Conservation (phyloP, 2,113 vertebrate genomes). For the Steatornis caripensis region DNA sequence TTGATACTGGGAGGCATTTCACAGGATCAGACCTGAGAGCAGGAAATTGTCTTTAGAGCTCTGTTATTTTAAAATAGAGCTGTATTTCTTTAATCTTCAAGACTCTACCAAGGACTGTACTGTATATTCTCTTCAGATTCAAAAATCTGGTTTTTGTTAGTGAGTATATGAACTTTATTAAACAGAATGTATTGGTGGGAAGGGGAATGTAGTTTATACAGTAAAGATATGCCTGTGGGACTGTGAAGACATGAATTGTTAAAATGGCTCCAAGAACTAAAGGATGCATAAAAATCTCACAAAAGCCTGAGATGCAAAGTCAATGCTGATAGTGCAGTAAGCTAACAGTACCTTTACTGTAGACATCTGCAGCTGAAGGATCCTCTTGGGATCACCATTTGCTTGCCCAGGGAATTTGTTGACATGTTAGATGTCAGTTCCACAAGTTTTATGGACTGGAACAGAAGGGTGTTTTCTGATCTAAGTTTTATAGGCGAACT, state of each 20-base stretch:
- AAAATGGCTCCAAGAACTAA: background rate
- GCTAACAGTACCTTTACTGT: slow-evolving; percentile 12
- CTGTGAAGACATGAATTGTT: background rate
- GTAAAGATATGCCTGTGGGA: background rate
- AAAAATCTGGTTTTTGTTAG: slow-evolving; percentile 36
- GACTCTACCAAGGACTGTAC: background rate
- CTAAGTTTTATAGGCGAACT: background rate
- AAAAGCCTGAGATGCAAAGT: background rate
- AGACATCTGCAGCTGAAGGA: slow-evolving; percentile 16
- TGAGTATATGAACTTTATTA: background rate
- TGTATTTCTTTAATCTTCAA: background rate
- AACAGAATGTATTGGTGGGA: slow-evolving; percentile 27
- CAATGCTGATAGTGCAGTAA: background rate
- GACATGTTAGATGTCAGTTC: slow-evolving; percentile 37
- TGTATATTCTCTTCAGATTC: background rate
- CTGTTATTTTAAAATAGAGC: background rate
- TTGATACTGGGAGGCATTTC: background rate
- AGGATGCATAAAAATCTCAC: slow-evolving; percentile 8
- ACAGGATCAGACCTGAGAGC: background rate
- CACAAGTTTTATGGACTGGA: slow-evolving; percentile 28
- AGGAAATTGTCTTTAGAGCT: background rate
- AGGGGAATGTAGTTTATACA: background rate
- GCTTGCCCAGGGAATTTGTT: slow-evolving; percentile 40
- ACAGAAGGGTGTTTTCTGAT: slow-evolving; percentile 44
- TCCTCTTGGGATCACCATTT: slow-evolving; percentile 41